Evolutionary conservation across 2,888 invertebrate species (phyloP).

Genomic region (Syritta pipiens): DNA sequence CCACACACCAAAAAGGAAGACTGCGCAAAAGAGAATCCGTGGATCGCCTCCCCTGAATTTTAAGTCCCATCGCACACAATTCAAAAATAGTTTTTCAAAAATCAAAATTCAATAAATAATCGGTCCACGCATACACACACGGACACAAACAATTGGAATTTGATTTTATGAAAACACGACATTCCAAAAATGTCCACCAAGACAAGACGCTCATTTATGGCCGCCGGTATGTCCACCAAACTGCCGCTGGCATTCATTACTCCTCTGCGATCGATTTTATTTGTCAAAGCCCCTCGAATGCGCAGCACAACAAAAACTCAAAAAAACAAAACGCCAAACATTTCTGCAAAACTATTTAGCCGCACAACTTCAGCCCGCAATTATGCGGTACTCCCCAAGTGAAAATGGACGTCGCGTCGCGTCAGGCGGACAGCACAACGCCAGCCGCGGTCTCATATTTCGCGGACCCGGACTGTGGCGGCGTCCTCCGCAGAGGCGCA

Average conservation of each 20-base stretch:
- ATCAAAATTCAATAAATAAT: constrained; percentile 69
- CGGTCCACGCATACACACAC: constrained; percentile 45
- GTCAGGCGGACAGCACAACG: constrained; percentile 6
- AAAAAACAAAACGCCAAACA: constrained; percentile 32
- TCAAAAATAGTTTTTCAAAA: constrained; percentile 58
- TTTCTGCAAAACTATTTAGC: constrained; percentile 27
- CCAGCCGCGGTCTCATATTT: constrained; percentile 45
- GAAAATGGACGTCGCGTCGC: constrained; percentile 60
- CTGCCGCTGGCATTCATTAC: constrained; percentile 26
- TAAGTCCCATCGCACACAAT: constrained; percentile 55
- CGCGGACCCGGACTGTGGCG: constrained; percentile 12
- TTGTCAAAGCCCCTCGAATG: constrained; percentile 56
- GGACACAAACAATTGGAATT: constrained; percentile 58
- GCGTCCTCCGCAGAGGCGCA: not conserved
- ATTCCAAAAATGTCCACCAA: constrained; percentile 62
- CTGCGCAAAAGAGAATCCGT: constrained; percentile 29
- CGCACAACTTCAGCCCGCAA: constrained; percentile 33
- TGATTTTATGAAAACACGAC: constrained; percentile 64
- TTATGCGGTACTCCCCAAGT: constrained; percentile 60
- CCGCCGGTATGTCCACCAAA: constrained; percentile 30
- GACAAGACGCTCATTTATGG: constrained; percentile 46
- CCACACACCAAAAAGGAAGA: not conserved
- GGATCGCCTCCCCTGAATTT: constrained; percentile 58
- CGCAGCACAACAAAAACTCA: constrained; percentile 15
- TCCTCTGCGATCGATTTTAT: constrained; percentile 59